Conservation (phyloP, 2,888 invertebrate genomes). For the Eutolmus rufibarbis region DNA sequence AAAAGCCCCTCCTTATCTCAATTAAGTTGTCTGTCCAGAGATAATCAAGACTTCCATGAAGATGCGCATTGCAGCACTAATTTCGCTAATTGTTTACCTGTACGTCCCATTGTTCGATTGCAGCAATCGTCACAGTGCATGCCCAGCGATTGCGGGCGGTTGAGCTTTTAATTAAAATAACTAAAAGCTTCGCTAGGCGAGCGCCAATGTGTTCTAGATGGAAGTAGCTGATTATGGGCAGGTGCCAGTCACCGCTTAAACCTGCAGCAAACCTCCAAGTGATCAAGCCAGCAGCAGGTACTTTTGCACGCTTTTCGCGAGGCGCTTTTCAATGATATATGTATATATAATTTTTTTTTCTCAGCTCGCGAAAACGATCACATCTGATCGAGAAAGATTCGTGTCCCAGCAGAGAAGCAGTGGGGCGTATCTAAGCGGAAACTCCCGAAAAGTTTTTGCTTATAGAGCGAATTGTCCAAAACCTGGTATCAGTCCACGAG, state of each 20-base stretch:
- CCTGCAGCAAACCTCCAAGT: neutral
- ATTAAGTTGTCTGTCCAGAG: neutral
- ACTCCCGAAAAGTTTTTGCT: neutral
- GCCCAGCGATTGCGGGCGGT: neutral
- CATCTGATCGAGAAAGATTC: conserved; percentile 18
- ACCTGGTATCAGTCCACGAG: conserved; percentile 16
- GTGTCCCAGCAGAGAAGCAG: neutral
- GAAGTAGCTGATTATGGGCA: neutral
- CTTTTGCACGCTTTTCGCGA: neutral
- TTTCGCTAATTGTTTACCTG: neutral
- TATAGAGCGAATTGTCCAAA: conserved; percentile 1
- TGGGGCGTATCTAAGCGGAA: neutral
- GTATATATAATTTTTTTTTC: neutral
- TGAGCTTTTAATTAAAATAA: neutral
- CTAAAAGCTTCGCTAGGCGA: neutral
- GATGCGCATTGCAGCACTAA: neutral
- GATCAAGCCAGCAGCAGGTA: neutral
- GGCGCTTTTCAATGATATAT: neutral
- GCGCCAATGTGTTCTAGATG: neutral
- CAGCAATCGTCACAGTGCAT: neutral
- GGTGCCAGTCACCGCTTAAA: conserved; percentile 18
- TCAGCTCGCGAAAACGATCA: neutral
- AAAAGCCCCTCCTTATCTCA: neutral
- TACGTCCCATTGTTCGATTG: neutral
- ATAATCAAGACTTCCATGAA: neutral